A percentile compares a stretch with the other conserved stretches of the same genome.
Conservation (phyloP, 2,888 invertebrate genomes). For the Malthinus flaveolus region DNA sequence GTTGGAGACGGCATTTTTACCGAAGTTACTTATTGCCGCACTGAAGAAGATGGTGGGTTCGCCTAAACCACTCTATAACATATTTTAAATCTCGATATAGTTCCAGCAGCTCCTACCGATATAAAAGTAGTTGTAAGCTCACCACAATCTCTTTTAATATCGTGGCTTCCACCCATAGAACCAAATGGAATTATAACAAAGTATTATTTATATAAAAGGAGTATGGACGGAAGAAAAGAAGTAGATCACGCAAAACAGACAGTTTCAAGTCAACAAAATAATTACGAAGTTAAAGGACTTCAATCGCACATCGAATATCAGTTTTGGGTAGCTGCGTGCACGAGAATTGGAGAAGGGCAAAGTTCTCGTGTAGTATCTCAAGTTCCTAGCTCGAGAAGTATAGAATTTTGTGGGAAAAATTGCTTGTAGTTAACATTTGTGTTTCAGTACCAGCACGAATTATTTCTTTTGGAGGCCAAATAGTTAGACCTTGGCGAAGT, state of each 20-base stretch:
- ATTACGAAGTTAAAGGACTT: slow-evolving; percentile 68
- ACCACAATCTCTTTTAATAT: slow-evolving; percentile 72
- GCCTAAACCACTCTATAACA: slow-evolving; percentile 19
- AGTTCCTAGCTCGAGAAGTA: slow-evolving; percentile 65
- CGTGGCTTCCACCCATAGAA: slow-evolving; percentile 76
- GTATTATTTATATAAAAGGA: slow-evolving; percentile 71
- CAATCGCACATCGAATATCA: slow-evolving; percentile 74
- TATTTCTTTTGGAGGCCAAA: slow-evolving; percentile 69
- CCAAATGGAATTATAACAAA: slow-evolving; percentile 78
- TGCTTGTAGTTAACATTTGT: background rate
- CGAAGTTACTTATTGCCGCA: slow-evolving; percentile 70
- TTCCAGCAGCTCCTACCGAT: slow-evolving; percentile 77
- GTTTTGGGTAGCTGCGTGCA: slow-evolving; percentile 79
- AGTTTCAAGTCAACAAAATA: slow-evolving; percentile 65
- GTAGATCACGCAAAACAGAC: slow-evolving; percentile 69
- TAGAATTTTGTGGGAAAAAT: background rate
- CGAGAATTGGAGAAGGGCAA: slow-evolving; percentile 76
- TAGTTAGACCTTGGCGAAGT: slow-evolving; percentile 69
- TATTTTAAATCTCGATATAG: slow-evolving; percentile 50
- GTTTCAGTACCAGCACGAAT: slow-evolving; percentile 66
- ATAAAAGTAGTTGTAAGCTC: slow-evolving; percentile 79
- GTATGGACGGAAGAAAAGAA: slow-evolving; percentile 70
- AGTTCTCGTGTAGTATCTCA: slow-evolving; percentile 70
- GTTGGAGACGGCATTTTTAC: slow-evolving; percentile 76
- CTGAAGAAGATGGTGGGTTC: slow-evolving; percentile 73